Conservation (phyloP, 2,888 invertebrate species). For the Acrobasis consociella region DNA sequence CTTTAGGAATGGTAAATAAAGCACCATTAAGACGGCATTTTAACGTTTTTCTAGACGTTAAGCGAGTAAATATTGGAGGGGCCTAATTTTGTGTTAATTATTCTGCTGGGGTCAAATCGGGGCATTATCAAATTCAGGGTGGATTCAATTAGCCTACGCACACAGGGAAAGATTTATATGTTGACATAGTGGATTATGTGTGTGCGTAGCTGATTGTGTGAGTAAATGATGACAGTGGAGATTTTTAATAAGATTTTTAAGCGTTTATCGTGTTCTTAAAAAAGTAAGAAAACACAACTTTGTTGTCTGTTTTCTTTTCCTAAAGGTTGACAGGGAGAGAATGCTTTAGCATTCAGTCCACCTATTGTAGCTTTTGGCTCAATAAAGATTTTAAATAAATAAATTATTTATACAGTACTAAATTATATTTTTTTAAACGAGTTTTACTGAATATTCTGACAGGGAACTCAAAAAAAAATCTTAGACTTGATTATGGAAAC, state of each 20-base stretch:
- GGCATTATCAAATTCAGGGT: conserved; percentile 49
- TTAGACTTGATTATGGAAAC: too few species aligned
- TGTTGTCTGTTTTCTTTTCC: too few species aligned
- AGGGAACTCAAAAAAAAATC: too few species aligned
- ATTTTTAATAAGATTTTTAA: conserved; percentile 33
- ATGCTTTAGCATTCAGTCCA: too few species aligned
- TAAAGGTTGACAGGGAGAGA: too few species aligned
- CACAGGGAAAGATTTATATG: conserved; percentile 62
- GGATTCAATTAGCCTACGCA: conserved; percentile 70
- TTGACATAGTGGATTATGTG: conserved; percentile 50
- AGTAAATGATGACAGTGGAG: conserved; percentile 43
- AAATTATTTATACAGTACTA: neutral
- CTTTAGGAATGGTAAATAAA: conserved; percentile 47
- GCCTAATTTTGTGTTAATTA: conserved; percentile 71
- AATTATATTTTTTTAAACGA: neutral
- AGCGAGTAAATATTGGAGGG: conserved; percentile 54
- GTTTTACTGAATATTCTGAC: too few species aligned
- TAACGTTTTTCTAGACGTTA: conserved; percentile 62
- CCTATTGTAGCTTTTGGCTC: too few species aligned
- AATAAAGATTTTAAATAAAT: too few species aligned
- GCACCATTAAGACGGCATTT: conserved; percentile 42
- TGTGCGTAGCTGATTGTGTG: conserved; percentile 49
- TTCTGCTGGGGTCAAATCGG: conserved; percentile 56
- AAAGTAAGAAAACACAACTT: too few species aligned
- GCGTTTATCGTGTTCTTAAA: neutral